Conservation (phyloP, 1,140 invertebrate species). For the Aphelinus atriplicis region DNA sequence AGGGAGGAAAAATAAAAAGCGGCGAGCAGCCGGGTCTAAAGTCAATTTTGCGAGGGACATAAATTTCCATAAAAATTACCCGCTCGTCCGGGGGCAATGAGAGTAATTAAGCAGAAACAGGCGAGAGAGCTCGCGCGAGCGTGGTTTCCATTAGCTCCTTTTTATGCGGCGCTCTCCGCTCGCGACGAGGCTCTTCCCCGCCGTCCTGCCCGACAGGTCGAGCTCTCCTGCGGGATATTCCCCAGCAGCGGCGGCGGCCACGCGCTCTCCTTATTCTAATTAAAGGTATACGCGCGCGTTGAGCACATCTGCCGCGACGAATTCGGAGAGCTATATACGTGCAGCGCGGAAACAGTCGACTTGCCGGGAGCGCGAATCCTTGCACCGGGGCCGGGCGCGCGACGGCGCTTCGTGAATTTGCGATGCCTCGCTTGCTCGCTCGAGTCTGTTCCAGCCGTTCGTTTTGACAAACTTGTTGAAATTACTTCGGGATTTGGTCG, state of each 20-base stretch:
- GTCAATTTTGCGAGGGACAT: not conserved
- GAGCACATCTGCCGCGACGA: not conserved
- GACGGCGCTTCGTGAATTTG: too few relatives aligned
- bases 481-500: not conserved
- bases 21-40: not conserved
- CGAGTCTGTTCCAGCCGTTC: too few relatives aligned
- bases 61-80: slow-evolving; percentile 2
- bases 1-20: too few relatives aligned
- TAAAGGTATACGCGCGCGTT: not conserved
- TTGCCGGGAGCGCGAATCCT: too few relatives aligned
- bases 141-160: not conserved
- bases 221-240: too few relatives aligned
- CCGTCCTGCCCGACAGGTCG: too few relatives aligned
- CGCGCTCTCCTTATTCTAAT: not conserved
- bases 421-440: too few relatives aligned
- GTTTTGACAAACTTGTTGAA: not conserved
- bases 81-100: not conserved
- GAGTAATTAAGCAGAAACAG: slow-evolving; percentile 5
- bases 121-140: not conserved
- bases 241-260: too few relatives aligned
- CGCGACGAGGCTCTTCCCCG: not conserved
- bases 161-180: not conserved
- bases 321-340: not conserved
- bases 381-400: too few relatives aligned
- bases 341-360: too few relatives aligned